Conservation (phyloP, 2,888 invertebrate species). For the Eristalis tenax region DNA sequence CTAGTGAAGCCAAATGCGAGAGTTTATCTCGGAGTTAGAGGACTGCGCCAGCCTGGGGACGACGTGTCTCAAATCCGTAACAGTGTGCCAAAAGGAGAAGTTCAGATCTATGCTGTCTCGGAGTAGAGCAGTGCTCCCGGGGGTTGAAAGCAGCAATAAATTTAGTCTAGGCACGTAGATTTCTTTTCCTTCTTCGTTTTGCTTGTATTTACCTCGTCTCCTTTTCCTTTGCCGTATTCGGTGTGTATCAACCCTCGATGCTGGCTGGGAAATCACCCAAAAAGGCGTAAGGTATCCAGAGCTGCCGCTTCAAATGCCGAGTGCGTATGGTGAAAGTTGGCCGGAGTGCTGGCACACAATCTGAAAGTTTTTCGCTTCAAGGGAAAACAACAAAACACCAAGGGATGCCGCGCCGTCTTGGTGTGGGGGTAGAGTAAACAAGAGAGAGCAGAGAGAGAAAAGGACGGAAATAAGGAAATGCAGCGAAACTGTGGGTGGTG, state of each 20-base stretch:
- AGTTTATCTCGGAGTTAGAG: constrained; percentile 12
- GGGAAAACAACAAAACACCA: constrained; percentile 33
- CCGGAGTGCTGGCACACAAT: neutral
- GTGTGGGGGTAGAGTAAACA: constrained; percentile 40
- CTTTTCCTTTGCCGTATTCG: neutral
- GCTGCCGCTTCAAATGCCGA: neutral
- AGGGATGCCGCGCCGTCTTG: neutral
- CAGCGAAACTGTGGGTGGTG: constrained; percentile 5
- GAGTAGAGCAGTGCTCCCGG: constrained; percentile 39
- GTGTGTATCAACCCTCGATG: neutral
- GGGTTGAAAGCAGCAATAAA: constrained; percentile 73
- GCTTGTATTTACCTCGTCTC: neutral
- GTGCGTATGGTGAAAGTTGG: constrained; percentile 29
- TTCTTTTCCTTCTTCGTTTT: constrained; percentile 49
- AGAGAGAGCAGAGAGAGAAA: constrained; percentile 43
- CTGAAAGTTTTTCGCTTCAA: constrained; percentile 54
- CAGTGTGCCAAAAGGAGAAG: constrained; percentile 9
- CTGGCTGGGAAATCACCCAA: neutral
- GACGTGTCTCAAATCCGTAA: constrained; percentile 45
- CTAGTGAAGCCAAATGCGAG: constrained; percentile 15
- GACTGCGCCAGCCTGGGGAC: neutral
- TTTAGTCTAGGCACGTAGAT: constrained; percentile 75
- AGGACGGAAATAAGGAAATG: constrained; percentile 12
- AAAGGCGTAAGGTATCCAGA: constrained; percentile 63
- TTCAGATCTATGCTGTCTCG: constrained; percentile 38